A percentile compares a stretch with the other conserved stretches of the same genome.
Conservation (phyloP, 2,888 invertebrate genomes). For the Adineta ricciae region DNA sequence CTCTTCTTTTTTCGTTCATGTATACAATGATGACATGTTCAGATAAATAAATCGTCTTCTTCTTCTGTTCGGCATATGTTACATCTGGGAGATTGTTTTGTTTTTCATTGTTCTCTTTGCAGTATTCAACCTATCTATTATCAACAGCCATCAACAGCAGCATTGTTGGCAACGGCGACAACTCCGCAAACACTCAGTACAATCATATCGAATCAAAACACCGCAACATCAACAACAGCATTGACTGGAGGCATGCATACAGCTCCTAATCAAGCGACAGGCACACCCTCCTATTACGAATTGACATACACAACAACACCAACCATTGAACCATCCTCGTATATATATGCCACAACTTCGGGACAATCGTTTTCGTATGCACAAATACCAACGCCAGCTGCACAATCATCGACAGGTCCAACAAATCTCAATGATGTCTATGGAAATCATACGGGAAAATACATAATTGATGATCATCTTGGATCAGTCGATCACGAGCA, state of each 20-base stretch:
- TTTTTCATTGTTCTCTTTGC: not conserved
- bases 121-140: constrained; percentile 21
- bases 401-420: not conserved
- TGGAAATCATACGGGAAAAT: not conserved
- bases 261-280: not conserved
- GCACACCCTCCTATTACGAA: not conserved
- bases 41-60: not conserved
- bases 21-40: not conserved
- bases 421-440: not conserved
- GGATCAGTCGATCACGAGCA: not conserved
- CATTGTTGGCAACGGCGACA: not conserved
- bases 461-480: not conserved
- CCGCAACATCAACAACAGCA: not conserved
- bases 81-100: not conserved
- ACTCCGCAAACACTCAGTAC: not conserved
- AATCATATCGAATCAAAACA: not conserved
- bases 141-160: not conserved
- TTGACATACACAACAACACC: not conserved
- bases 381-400: not conserved
- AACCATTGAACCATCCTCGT: not conserved
- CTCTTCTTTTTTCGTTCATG: not conserved
- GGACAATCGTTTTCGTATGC: constrained; percentile 6
- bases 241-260: not conserved
- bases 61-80: not conserved
- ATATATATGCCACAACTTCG: not conserved